Conservation (phyloP, 2,888 invertebrate genomes). For the Cartodere bifasciata region DNA sequence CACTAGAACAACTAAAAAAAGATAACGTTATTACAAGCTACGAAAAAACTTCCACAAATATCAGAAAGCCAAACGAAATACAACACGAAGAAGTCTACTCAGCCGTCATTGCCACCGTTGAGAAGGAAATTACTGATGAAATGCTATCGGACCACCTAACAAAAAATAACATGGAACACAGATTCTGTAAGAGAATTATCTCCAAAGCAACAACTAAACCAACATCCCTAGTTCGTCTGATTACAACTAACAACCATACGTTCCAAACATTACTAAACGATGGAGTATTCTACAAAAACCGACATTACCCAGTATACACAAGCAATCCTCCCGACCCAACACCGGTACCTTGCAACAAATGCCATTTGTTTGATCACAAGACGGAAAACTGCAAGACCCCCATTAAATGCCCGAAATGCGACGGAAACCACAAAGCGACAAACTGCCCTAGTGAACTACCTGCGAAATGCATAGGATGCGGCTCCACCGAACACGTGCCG, state of each 20-base stretch:
- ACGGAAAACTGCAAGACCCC: conserved; percentile 4
- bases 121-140: conserved; percentile 4
- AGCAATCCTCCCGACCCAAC: conserved; percentile 7
- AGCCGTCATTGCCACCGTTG: conserved; percentile 8
- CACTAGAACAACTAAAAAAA: too few species aligned
- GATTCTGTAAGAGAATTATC: conserved; percentile 8
- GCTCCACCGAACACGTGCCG: conserved; percentile 3
- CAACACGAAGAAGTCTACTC: too few species aligned
- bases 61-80: too few species aligned
- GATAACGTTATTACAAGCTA: too few species aligned
- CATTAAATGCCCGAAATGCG: conserved; percentile 4
- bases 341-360: conserved; percentile 4
- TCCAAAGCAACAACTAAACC: conserved; percentile 5
- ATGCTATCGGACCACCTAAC: conserved; percentile 2
- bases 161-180: conserved; percentile 5
- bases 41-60: too few species aligned
- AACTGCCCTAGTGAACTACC: conserved; percentile 3
- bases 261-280: conserved; percentile 6
- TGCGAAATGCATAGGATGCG: conserved; percentile 4
- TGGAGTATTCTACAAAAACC: conserved; percentile 5
- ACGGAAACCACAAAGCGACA: background rate
- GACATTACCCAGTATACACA: conserved; percentile 5
- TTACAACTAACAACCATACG: conserved; percentile 3
- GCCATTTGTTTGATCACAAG: conserved; percentile 6
- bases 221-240: conserved; percentile 6